phyloP scores from a whole-genome alignment of 1,140 invertebrate species.

The Holcopasites calliopsidis region DNA sequence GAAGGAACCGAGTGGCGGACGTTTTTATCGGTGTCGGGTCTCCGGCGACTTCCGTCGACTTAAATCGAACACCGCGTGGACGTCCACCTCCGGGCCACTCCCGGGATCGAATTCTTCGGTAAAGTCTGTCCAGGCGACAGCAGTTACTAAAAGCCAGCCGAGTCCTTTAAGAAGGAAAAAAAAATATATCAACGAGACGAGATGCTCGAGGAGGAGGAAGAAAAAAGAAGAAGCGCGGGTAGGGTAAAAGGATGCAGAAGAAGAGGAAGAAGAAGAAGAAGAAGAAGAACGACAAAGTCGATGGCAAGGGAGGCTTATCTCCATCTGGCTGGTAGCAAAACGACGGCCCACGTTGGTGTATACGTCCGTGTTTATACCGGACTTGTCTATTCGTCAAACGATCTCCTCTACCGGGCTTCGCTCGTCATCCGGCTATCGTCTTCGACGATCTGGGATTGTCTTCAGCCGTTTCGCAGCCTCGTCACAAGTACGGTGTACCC shows the following conservation, averaged over 20 bases:
- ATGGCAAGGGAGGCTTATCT: slow-evolving; percentile 52
- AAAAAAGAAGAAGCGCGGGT: too few species aligned
- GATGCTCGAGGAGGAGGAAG: background rate
- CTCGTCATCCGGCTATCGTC: slow-evolving; percentile 54
- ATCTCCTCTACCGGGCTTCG: slow-evolving; percentile 39
- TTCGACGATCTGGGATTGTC: slow-evolving; percentile 53
- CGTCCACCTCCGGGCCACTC: background rate
- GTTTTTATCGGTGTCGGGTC: slow-evolving; percentile 29
- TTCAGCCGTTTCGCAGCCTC: background rate
- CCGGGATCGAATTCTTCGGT: slow-evolving; percentile 46
- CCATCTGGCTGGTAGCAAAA: slow-evolving; percentile 50
- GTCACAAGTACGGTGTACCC: slow-evolving; percentile 14
- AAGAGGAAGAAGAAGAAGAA: background rate
- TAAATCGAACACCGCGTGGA: slow-evolving; percentile 19
- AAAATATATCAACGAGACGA: background rate
- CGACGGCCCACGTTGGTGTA: background rate
- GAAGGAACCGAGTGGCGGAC: background rate
- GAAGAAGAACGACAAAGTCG: background rate
- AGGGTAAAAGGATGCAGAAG: too few species aligned
- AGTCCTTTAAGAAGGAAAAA: background rate
- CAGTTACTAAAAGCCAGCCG: slow-evolving; percentile 23
- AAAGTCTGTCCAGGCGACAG: slow-evolving; percentile 10
- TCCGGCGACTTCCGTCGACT: slow-evolving; percentile 18
- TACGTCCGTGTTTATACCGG: slow-evolving; percentile 44
- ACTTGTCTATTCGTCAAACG: slow-evolving; percentile 63